Conservation (phyloP, 2,113 vertebrate species). For the Neogale vison region DNA sequence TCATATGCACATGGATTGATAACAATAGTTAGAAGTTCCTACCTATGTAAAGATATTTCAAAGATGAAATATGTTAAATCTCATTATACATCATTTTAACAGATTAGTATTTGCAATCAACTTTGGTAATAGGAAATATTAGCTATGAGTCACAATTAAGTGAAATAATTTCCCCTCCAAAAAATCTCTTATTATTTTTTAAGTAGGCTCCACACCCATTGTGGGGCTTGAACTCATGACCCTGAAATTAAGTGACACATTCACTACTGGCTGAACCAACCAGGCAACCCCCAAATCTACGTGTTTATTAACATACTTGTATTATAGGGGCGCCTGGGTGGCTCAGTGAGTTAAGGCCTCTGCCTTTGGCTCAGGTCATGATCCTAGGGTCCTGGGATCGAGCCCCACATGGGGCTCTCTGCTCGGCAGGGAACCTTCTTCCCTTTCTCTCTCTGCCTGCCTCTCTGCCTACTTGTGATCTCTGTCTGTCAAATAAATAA, state of each 20-base stretch:
- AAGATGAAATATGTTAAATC: background rate
- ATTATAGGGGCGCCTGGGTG: background rate
- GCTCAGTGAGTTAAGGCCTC: no score
- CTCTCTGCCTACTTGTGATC: no score
- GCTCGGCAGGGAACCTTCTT: no score
- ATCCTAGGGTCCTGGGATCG: no score
- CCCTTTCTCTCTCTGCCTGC: no score
- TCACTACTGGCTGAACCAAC: background rate
- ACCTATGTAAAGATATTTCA: background rate
- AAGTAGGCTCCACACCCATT: background rate
- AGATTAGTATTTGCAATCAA: background rate
- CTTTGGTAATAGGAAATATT: background rate
- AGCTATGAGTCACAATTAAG: background rate
- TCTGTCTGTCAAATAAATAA: no score
- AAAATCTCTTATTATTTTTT: background rate
- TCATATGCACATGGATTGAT: background rate
- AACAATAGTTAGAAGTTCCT: background rate
- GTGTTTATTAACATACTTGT: background rate
- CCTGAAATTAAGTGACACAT: background rate
- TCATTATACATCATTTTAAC: background rate
- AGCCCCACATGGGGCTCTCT: no score
- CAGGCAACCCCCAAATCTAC: background rate
- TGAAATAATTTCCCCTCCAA: background rate
- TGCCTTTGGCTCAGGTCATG: no score
- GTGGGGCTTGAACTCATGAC: background rate